Base-by-base conservation (phyloP, 2,888 invertebrate genomes). In the Xiphydria camelus region DNA sequence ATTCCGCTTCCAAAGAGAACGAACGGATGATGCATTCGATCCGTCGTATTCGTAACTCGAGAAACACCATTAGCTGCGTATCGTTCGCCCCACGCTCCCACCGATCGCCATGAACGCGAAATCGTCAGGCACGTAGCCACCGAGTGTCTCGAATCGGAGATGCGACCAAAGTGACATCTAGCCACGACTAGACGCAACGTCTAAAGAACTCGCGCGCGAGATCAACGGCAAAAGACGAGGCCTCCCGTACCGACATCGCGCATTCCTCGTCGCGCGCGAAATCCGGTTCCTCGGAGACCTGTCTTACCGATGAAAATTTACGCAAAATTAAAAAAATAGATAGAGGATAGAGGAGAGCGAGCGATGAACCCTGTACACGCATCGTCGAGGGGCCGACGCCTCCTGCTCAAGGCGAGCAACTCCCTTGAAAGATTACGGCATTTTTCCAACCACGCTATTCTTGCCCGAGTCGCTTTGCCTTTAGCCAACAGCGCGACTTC, bases 321-420 rank as follows among this genome's bases (percentile, higher is more conserved):
- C 38, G 41, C 43, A 33, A 55, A 55, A 51, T 55, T 52, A 55
- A 55, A 53, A 61, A 63, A 53, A 50, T 41, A 41, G 40, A 35
- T 32, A 23, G 12, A 36, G 38, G 10, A 37, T 10, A 29, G 7
- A 41, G 29, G 21, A 33, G 49, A 45, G 46, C 46, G 64, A 56
- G 53, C 61, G 62, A 64, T 60, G 65, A 68, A 66, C 65, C 38
- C 53, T 51, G 45, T 54, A 50, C 59, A 53, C 62, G 55, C 52
- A 56, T 55, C 51, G 45, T 45, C 45, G 49, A 59, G 64, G 62
- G 65, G 65, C 64, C 65, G 59, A 62, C 59, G 66, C 57, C 62
- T 65, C 61, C 62, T 59, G 61, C 51, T 64, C 70, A 70, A 72
- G 68, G 69, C 59, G 57, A 71, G 55, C 70, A 47, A 62, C 68